These are phyloP conservation scores for Cryptoprocta ferox DNA, from an alignment of 2,797 vertebrate genomes.

Conservation along the genomic window DNA sequence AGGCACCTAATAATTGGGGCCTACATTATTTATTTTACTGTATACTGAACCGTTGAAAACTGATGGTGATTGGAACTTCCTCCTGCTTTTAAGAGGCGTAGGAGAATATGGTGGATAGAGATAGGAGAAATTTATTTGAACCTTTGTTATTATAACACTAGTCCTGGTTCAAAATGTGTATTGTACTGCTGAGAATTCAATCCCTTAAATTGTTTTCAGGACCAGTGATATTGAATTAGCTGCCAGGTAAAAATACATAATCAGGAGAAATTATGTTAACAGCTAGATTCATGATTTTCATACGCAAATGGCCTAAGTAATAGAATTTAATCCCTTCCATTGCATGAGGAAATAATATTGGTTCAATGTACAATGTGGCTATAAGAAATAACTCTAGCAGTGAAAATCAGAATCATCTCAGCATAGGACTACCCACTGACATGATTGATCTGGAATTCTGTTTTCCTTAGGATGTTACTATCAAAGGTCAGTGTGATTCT, in stretches of 20 bases:
- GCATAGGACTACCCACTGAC: neutral
- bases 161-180: neutral
- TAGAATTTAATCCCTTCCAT: neutral
- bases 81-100: neutral
- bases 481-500: neutral
- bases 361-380: neutral
- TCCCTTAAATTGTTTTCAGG: slow-evolving; percentile 18
- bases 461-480: slow-evolving; percentile 9
- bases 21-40: neutral
- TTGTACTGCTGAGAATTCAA: neutral
- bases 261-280: neutral
- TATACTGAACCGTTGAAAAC: neutral
- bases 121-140: neutral
- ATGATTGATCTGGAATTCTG: neutral
- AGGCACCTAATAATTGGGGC: neutral
- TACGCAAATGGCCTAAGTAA: neutral
- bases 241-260: neutral
- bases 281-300: neutral
- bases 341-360: neutral
- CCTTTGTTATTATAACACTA: neutral
- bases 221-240: neutral
- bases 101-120: neutral
- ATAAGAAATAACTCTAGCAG: neutral
- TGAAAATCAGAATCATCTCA: neutral
- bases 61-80: neutral